These are phyloP conservation scores for Lypha dubia DNA, from an alignment of 2,888 invertebrate species.

Conservation along the genomic window DNA sequence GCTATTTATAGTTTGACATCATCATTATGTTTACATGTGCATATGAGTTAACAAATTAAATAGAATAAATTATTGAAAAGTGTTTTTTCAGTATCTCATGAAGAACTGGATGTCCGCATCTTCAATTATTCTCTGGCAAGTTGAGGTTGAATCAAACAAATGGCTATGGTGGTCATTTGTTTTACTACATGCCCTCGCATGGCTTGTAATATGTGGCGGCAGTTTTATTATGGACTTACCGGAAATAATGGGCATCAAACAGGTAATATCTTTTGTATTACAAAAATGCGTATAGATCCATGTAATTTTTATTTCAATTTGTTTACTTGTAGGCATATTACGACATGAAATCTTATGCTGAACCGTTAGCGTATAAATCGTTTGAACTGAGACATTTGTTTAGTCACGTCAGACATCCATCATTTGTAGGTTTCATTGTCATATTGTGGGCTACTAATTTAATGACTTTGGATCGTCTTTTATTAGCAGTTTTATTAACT, in stretches of 20 bases:
- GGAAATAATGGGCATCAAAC: slow-evolving; percentile 86
- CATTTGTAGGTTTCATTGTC: slow-evolving; percentile 85
- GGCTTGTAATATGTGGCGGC: slow-evolving; percentile 86
- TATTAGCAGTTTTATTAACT: slow-evolving; percentile 85
- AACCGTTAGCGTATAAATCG: slow-evolving; percentile 85
- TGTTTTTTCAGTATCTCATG: slow-evolving; percentile 83
- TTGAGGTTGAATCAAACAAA: slow-evolving; percentile 83
- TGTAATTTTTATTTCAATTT: not conserved
- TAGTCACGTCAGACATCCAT: slow-evolving; percentile 86
- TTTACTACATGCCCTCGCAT: slow-evolving; percentile 84
- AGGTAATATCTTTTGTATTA: slow-evolving; percentile 78
- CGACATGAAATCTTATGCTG: slow-evolving; percentile 84
- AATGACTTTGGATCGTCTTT: slow-evolving; percentile 86
- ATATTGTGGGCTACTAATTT: slow-evolving; percentile 86
- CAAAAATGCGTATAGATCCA: too few species aligned
- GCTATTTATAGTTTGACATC: slow-evolving; percentile 84
- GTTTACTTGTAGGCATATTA: slow-evolving; percentile 84
- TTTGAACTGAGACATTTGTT: slow-evolving; percentile 84
- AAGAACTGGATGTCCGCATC: slow-evolving; percentile 84
- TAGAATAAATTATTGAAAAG: slow-evolving; percentile 1
- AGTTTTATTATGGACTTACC: slow-evolving; percentile 86
- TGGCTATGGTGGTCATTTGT: slow-evolving; percentile 84
- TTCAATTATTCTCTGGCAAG: slow-evolving; percentile 85
- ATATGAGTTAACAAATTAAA: slow-evolving; percentile 67
- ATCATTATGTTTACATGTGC: slow-evolving; percentile 83